Conservation (phyloP, 2,113 vertebrate species). For the Nannospalax galili region DNA sequence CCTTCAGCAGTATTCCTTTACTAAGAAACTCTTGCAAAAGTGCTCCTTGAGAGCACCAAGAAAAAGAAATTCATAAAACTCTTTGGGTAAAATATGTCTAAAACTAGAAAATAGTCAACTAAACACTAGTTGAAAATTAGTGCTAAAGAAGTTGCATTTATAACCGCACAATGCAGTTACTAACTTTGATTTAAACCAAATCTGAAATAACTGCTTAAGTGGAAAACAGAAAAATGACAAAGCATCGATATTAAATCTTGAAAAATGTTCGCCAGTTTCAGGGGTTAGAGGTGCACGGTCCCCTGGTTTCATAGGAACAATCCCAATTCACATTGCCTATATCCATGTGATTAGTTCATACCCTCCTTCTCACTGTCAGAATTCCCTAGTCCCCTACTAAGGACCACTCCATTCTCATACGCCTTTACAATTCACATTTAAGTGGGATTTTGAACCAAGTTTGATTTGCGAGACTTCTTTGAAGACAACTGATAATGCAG, state of each 20-base stretch:
- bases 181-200: constrained; percentile 12
- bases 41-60: neutral
- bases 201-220: neutral
- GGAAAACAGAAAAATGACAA: neutral
- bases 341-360: neutral
- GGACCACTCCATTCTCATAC: neutral
- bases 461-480: neutral
- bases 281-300: neutral
- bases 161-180: neutral
- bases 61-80: neutral
- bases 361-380: neutral
- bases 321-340: neutral
- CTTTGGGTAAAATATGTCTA: constrained; percentile 10
- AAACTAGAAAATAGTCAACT: neutral
- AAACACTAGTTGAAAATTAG: constrained; percentile 5
- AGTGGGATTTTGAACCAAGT: neutral
- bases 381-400: neutral
- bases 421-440: neutral
- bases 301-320: neutral
- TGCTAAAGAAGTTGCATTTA: constrained; percentile 11
- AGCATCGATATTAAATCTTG: constrained; percentile 8
- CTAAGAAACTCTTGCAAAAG: constrained; percentile 47
- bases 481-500: neutral
- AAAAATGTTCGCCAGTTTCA: neutral
- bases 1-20: constrained; percentile 10